Evolutionary conservation across 2,888 invertebrate genomes (phyloP).

Genomic region (Nomada fucata): DNA sequence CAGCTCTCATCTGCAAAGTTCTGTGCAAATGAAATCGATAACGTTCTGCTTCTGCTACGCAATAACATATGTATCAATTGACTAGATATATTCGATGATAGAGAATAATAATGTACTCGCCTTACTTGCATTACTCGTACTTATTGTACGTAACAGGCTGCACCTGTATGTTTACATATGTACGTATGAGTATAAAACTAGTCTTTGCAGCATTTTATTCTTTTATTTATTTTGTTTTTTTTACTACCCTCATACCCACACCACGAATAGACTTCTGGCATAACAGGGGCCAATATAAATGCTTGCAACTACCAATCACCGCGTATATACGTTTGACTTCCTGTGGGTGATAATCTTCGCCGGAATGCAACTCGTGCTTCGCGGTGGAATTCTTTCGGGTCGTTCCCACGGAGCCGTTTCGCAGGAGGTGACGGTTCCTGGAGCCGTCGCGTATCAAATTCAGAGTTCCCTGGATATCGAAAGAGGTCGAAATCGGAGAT

Average conservation of each 20-base stretch:
- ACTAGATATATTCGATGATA: no score
- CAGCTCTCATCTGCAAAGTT: background rate
- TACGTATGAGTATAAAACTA: no score
- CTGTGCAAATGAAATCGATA: background rate
- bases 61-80: no score
- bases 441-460: constrained; percentile 11
- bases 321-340: background rate
- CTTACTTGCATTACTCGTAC: no score
- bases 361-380: constrained; percentile 1
- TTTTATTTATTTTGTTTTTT: no score
- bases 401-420: constrained; percentile 10
- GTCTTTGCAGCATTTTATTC: no score
- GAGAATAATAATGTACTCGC: no score
- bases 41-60: background rate
- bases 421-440: constrained; percentile 12
- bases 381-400: background rate
- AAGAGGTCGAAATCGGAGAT: constrained; percentile 22
- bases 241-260: background rate
- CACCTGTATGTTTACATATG: no score
- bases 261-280: background rate
- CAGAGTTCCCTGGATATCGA: background rate
- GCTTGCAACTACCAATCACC: background rate
- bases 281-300: background rate
- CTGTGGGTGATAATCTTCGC: constrained; percentile 3
- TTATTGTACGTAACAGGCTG: no score